Conservation (phyloP, 1,140 invertebrate genomes). For the Bombus sylvicola region DNA sequence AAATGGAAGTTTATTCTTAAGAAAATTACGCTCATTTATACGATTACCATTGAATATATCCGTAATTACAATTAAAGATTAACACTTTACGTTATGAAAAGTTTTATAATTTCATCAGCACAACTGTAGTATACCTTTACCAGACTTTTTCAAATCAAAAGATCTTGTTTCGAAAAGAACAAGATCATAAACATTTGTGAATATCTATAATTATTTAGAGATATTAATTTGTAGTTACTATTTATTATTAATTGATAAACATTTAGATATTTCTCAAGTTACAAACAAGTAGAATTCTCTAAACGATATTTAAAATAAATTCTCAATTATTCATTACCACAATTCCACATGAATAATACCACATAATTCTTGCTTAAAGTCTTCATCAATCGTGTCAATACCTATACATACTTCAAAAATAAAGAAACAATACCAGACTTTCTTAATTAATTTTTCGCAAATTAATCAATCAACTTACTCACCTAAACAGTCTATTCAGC, state of each 20-base stretch:
- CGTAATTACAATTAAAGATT: too few species aligned
- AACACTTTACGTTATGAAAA: too few species aligned
- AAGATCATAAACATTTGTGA: not conserved
- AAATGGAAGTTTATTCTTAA: too few species aligned
- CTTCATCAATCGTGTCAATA: not conserved
- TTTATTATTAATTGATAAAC: too few species aligned
- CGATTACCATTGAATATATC: too few species aligned
- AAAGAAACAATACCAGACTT: not conserved
- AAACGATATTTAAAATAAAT: not conserved
- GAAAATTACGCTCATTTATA: too few species aligned
- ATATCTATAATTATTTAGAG: not conserved
- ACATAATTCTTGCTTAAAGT: not conserved
- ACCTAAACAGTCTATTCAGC: not conserved
- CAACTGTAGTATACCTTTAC: too few species aligned
- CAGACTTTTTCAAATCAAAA: not conserved
- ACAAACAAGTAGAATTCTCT: not conserved
- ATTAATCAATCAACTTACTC: conserved; percentile 6
- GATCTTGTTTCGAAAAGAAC: not conserved
- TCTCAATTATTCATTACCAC: not conserved
- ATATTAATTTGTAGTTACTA: too few species aligned
- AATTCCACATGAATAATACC: not conserved
- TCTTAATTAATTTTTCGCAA: not conserved
- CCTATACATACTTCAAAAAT: not conserved
- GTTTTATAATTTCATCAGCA: too few species aligned
- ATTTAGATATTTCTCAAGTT: too few species aligned